phyloP scores from a whole-genome alignment of 2,888 invertebrate species.

The Aricia artaxerxes region DNA sequence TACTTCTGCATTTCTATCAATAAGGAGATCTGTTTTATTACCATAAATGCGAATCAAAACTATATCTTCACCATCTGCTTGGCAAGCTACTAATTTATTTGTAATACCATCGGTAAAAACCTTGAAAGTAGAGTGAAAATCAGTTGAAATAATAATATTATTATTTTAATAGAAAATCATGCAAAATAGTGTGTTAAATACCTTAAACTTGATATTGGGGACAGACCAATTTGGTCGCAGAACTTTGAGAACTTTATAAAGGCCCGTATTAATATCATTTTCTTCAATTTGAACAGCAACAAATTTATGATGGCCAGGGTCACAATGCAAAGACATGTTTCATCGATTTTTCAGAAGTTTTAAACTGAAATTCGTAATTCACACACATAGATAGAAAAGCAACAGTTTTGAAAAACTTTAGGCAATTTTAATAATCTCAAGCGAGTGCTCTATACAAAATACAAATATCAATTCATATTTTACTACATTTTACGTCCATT shows the following conservation, averaged over 20 bases:
- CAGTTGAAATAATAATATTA: background rate
- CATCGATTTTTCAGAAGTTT: slow-evolving; percentile 31
- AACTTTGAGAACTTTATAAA: slow-evolving; percentile 82
- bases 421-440: background rate
- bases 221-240: slow-evolving; percentile 87
- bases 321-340: slow-evolving; percentile 58
- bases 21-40: slow-evolving; percentile 94
- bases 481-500: too few relatives aligned
- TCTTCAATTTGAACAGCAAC: slow-evolving; percentile 84
- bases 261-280: slow-evolving; percentile 84
- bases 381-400: background rate
- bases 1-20: slow-evolving; percentile 92
- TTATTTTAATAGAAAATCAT: background rate
- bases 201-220: slow-evolving; percentile 84
- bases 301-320: slow-evolving; percentile 64
- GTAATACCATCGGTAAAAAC: slow-evolving; percentile 96
- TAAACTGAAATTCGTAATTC: background rate
- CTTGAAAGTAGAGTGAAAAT: slow-evolving; percentile 69
- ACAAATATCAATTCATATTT: too few relatives aligned
- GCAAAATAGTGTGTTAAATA: slow-evolving; percentile 26
- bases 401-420: background rate
- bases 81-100: slow-evolving; percentile 93
- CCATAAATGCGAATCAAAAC: slow-evolving; percentile 95
- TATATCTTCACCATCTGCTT: slow-evolving; percentile 71
- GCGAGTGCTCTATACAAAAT: too few relatives aligned